Base-by-base conservation (phyloP, 2,888 invertebrate species). In the Eupsilia transversa region DNA sequence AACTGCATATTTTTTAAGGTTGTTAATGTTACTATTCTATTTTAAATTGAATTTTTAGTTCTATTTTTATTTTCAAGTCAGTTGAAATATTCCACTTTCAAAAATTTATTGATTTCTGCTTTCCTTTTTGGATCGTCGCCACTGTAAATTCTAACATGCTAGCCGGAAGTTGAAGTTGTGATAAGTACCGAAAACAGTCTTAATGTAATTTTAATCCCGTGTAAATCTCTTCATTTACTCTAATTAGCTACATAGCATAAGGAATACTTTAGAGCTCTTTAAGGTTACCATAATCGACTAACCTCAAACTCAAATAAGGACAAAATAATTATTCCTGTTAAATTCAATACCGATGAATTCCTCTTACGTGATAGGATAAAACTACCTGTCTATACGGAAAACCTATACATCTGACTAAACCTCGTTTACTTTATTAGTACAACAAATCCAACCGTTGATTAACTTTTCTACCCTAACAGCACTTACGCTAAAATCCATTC, bases 381-480 rank as follows among this genome's bases (percentile, higher is more conserved):
- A 14, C 1, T 23, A 20, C 30, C 2, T 46, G 20, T 0, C 14
- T 41, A 12, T n/a, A 68, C 17, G 7, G 5, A 27, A 73, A 43
- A 35, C 23, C 2, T 49, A 41, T 33, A 60, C 43, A 43, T 38
- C 52, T 4, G 33, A 1, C 33, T 17, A 49, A 79, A 23, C 14
- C 20, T 38, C 38, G 17, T 38, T 54, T 49, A 72, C 23, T n/a
- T 59, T 49, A 79, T 65, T 56, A 75, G 12, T 35, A 14, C 49
- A 46, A 33, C 49, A 66, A 75, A 43, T 77, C 43, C 41, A 14
- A 46, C 46, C 66, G 38, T 63, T 63, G n/a, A 63, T 82, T 66
- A 77, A 82, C 78, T 63, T 70, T 77, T 82, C 70, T 78, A 59
- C 71, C 59, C 20, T 56, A 56, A 83, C 63, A 80, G 56, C 60